Evolutionary conservation across 2,888 invertebrate genomes (phyloP), one percentile per base, ranked within the genome.

Genomic region (Pyrochroa serraticornis): DNA sequence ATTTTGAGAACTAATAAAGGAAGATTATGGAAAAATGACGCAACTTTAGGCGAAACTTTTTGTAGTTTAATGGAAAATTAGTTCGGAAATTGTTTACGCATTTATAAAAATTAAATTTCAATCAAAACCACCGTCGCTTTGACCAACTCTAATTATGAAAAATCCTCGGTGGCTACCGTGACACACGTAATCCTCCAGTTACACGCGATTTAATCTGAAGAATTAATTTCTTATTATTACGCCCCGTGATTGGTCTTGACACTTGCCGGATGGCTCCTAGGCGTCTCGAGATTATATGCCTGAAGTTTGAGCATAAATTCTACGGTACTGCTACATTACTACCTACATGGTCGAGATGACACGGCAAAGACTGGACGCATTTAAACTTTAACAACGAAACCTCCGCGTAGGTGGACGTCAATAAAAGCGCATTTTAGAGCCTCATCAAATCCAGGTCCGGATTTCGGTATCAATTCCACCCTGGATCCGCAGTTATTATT

Each of bases 271-370:
- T 46, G 13, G 44, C 58, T 52, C 3, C 12, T 34, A 58, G 58
- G 37, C 34, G 47, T 35, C 13, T 42, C 42, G 10, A 52, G 46
- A 52, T 39, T 58, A 53, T 41, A 53, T 41, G 38, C 33, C 37
- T 56, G 32, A 42, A 52, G 32, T 12, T 45, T 41, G 22, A 22
- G 58, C 58, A 52, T 58, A 58, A 52, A 58, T 58, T 58, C 47
- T 52, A 14, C 58, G 52, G 35, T 46, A 42, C 47, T 58, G 58
- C 58, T 41, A 38, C 51, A 51, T 56, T 48, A 50, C 50, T 50
- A 22, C 50, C 50, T 42, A 50, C 50, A 36, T 52, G 14, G 38
- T 45, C 45, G 33, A 52, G 38, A 52, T 44, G 51, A 51, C 37
- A 42, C 32, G 12, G 37, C 52, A 32, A 38, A 44, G 45, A 37